Evolutionary conservation across 2,797 vertebrate species (phyloP).

Genomic region (Iguana delicatissima): DNA sequence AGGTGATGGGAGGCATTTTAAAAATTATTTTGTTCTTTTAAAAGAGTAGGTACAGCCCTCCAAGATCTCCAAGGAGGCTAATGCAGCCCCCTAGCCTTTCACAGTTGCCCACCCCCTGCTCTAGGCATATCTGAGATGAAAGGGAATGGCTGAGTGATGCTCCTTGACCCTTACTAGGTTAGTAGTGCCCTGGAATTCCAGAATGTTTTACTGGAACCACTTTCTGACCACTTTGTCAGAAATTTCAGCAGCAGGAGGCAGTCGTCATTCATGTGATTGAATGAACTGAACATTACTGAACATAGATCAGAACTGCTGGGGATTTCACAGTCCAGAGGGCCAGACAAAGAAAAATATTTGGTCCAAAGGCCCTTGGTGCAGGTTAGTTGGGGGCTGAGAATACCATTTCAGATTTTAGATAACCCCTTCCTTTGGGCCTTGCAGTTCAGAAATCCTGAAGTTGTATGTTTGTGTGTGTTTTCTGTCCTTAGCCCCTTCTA

Average conservation of each 20-base stretch:
- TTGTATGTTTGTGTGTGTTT: background rate
- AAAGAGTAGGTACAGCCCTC: too few relatives aligned
- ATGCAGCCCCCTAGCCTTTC: too few relatives aligned
- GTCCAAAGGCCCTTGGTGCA: background rate
- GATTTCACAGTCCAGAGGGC: background rate
- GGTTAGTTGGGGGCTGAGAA: background rate
- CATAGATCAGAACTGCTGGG: too few relatives aligned
- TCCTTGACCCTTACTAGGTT: background rate
- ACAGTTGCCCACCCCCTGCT: too few relatives aligned
- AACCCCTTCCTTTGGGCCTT: background rate
- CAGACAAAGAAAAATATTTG: background rate
- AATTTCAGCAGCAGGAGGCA: slow-evolving; percentile 7
- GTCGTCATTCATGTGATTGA: too few relatives aligned
- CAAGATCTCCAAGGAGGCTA: too few relatives aligned
- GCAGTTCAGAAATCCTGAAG: background rate
- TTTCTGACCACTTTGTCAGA: background rate
- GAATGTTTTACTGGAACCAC: background rate
- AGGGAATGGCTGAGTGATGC: too few relatives aligned
- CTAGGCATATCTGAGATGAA: background rate
- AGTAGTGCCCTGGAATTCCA: background rate
- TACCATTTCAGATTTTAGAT: background rate
- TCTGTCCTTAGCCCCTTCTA: background rate
- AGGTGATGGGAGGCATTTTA: too few relatives aligned
- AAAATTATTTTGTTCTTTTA: too few relatives aligned
- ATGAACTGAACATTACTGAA: background rate